Evolutionary conservation across 2,888 invertebrate species (phyloP), one percentile per base, ranked within the genome.

Genomic region (Nasonia oneida): DNA sequence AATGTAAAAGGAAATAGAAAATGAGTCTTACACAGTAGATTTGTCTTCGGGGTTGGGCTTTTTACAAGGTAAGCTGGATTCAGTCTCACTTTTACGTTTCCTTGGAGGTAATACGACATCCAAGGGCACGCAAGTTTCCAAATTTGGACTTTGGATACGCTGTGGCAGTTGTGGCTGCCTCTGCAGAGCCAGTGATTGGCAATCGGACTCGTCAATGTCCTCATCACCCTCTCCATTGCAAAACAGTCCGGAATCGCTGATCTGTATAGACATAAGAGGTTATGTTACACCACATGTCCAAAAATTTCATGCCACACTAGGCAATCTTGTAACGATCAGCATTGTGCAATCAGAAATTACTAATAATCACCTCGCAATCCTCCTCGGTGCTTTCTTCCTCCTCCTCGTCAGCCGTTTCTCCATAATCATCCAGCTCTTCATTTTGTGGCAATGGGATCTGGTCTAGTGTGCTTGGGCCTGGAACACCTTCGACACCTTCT

Each of bases 41-140:
- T 93, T 94, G 82, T 94, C 94, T 88, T 94, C 94, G 57, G 94
- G 93, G 90, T 93, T 93, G 87, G 94, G 91, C 90, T 95, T 95
- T 92, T 95, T 95, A 91, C 94, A 94, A 37, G 95, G 95, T 90
- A 92, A 90, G 87, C 88, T 91, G 18, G 90, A 90, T 80, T 93
- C 93, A 71, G 90, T 90, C 88, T 93, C 93, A 79, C 91, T 92
- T 87, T 93, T 93, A 75, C 93, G 91, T 87, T 93, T 93, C 81
- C 93, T 92, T 84, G 92, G 90, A 57, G 91, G 91, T 86, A 93
- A 91, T 64, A 92, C 90, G 53, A 91, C 89, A 80, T 92, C 91
- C 84, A 91, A 87, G 61, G 92, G 92, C 81, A 92, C 91, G 75
- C 91, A 92, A 23, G 91, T 92, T 87, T 92, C 91, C 87, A 91